Percentiles rank a stretch among this genome's conserved stretches.
phyloP scores from a whole-genome alignment of 2,888 invertebrate genomes.

The Gymnosoma rotundatum region DNA sequence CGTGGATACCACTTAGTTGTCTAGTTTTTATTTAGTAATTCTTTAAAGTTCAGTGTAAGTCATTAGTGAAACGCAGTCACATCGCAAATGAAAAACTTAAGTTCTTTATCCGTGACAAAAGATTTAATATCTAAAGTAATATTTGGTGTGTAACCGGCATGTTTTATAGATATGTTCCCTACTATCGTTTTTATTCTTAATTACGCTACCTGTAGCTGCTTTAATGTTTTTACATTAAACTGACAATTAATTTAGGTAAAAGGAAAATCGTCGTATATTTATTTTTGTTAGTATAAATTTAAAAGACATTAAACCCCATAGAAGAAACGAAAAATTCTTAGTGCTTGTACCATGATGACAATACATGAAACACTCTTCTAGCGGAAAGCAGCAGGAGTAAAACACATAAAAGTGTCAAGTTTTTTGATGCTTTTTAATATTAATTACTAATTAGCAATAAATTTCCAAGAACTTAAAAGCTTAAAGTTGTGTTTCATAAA shows the following conservation, averaged over 20 bases:
- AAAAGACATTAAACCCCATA: constrained; percentile 32
- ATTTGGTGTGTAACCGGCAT: too few species aligned
- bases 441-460: constrained; percentile 37
- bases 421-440: constrained; percentile 14
- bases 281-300: not conserved
- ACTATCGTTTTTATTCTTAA: not conserved
- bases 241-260: constrained; percentile 8
- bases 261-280: constrained; percentile 10
- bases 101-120: too few species aligned
- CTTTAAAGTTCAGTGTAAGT: too few species aligned
- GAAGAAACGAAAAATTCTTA: constrained; percentile 5
- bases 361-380: not conserved
- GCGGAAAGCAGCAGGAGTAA: not conserved
- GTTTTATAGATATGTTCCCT: too few species aligned
- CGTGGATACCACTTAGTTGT: too few species aligned
- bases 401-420: constrained; percentile 47
- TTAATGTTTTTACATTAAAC: constrained; percentile 7
- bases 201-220: too few species aligned
- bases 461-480: constrained; percentile 21
- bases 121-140: too few species aligned
- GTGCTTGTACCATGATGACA: not conserved
- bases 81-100: too few species aligned
- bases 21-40: too few species aligned
- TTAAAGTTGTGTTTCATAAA: constrained; percentile 30
- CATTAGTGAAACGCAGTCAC: too few species aligned